Conservation (phyloP, 2,113 vertebrate species). For the Pardalotus punctatus region DNA sequence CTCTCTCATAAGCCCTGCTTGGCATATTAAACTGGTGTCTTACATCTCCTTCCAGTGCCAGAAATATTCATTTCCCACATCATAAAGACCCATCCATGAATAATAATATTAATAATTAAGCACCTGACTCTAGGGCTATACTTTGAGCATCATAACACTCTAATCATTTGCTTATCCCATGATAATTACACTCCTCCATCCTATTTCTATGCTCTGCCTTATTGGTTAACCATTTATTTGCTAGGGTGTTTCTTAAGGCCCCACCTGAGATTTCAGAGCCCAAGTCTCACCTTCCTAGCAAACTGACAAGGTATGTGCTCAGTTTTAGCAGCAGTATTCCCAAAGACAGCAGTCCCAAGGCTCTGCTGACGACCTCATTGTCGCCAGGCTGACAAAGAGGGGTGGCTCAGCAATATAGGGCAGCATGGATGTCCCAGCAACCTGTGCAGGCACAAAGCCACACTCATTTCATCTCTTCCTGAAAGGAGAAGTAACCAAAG, state of each 20-base stretch:
- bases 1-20: constrained; percentile 8
- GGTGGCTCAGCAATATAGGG: neutral
- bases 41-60: constrained; percentile 44
- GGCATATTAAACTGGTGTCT: constrained; percentile 58
- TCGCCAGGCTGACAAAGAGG: neutral
- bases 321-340: neutral
- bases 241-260: neutral
- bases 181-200: constrained; percentile 53
- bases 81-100: constrained; percentile 63
- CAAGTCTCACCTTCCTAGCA: neutral
- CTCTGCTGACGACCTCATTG: neutral
- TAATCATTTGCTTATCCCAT: constrained; percentile 61
- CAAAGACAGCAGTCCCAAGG: neutral
- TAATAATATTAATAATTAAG: constrained; percentile 71
- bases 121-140: constrained; percentile 51
- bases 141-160: constrained; percentile 65
- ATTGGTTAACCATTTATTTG: constrained; percentile 56
- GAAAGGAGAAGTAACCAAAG: neutral
- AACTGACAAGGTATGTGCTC: neutral
- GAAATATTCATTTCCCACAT: constrained; percentile 62
- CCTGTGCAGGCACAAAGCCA: neutral
- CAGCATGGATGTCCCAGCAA: neutral
- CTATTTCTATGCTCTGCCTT: constrained; percentile 9
- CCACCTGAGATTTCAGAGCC: neutral
- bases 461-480: neutral